These are phyloP conservation scores for Salminus brasiliensis DNA, from an alignment of 2,113 vertebrate genomes.

Conservation along the genomic window DNA sequence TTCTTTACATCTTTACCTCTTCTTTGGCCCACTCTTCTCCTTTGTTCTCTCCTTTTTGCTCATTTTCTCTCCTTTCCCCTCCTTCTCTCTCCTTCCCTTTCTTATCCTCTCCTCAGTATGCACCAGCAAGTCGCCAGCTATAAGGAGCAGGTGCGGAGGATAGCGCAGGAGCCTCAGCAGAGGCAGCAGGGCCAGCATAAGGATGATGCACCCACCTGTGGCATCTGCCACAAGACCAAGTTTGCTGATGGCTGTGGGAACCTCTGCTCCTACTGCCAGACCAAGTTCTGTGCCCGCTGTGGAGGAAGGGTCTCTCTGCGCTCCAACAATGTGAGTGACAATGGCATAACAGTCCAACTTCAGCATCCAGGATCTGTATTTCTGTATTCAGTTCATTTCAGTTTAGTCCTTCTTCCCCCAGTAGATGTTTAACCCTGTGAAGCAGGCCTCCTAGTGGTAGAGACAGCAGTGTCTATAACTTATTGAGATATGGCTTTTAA, in stretches of 20 bases:
- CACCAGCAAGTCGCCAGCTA: constrained; percentile 98
- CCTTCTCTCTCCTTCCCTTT: neutral
- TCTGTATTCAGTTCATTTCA: neutral
- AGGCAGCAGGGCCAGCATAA: constrained; percentile 84
- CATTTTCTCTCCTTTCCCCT: neutral
- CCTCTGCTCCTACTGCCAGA: constrained; percentile 97
- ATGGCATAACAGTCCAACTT: neutral
- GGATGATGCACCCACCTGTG: constrained; percentile 96
- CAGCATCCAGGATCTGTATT: neutral
- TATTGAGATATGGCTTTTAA: neutral
- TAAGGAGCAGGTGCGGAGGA: constrained; percentile 92
- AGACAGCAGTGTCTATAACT: neutral
- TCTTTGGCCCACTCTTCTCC: too few species aligned
- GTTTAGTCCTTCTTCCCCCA: neutral
- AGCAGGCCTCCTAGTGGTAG: neutral
- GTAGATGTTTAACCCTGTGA: neutral
- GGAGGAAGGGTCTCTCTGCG: constrained; percentile 93
- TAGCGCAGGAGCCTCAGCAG: constrained; percentile 73
- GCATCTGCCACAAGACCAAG: constrained; percentile 98
- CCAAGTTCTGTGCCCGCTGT: constrained; percentile 97
- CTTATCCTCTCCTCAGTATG: constrained; percentile 71
- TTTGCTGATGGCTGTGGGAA: constrained; percentile 97
- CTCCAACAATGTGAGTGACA: constrained; percentile 88
- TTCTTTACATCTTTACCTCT: too few species aligned
- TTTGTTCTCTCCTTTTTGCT: too few species aligned